A percentile compares a stretch with the other conserved stretches of the same genome.
phyloP scores from a whole-genome alignment of 2,797 vertebrate species.

The Botia almorhae region DNA sequence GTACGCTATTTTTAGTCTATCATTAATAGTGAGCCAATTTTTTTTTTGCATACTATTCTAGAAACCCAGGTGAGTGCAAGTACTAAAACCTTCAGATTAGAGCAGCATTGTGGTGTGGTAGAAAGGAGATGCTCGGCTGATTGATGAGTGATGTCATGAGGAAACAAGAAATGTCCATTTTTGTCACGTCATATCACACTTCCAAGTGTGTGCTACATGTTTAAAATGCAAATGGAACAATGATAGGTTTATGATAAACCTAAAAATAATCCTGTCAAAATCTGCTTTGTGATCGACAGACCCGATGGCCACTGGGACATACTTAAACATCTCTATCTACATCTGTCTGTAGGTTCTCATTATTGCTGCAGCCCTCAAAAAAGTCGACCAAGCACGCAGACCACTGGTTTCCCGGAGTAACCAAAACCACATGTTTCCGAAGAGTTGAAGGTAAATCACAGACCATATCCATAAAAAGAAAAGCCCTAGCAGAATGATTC shows the following conservation, averaged over 20 bases:
- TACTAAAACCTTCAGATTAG: too few relatives aligned
- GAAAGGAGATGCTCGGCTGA: slow-evolving; percentile 26
- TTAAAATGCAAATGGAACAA: slow-evolving; percentile 47
- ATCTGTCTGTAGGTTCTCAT: neutral
- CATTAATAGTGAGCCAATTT: too few relatives aligned
- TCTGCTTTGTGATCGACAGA: slow-evolving; percentile 7
- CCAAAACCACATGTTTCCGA: slow-evolving; percentile 77
- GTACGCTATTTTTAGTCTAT: too few relatives aligned
- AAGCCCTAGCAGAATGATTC: slow-evolving; percentile 69
- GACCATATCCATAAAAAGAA: slow-evolving; percentile 84
- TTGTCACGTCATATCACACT: slow-evolving; percentile 24
- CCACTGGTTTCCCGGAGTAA: slow-evolving; percentile 71
- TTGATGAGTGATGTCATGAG: slow-evolving; percentile 30
- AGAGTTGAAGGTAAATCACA: slow-evolving; percentile 80
- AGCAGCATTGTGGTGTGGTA: neutral
- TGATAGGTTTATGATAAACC: slow-evolving; percentile 31
- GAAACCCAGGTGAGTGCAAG: too few relatives aligned
- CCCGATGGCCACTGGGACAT: neutral
- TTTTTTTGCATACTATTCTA: too few relatives aligned
- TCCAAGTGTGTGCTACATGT: slow-evolving; percentile 31
- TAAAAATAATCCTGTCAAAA: slow-evolving; percentile 17
- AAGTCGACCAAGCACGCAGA: slow-evolving; percentile 39
- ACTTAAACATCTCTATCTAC: neutral
- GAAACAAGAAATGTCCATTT: slow-evolving; percentile 50
- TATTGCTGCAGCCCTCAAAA: neutral